Evolutionary conservation across 2,888 invertebrate genomes (phyloP).

Genomic region (Lissocephala sabroskyi): DNA sequence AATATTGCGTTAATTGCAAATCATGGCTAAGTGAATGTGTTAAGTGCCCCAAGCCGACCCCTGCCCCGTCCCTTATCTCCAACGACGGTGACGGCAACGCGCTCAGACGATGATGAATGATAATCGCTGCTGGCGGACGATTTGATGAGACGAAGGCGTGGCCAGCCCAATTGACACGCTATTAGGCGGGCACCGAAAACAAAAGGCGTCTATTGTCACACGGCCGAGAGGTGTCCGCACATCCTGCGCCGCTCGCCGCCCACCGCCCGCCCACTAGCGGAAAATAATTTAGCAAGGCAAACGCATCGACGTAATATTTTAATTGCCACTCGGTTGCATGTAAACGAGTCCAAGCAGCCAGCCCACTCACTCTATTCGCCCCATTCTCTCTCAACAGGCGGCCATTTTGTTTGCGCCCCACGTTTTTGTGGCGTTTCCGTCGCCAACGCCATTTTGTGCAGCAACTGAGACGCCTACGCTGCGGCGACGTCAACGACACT

Average conservation of each 20-base stretch:
- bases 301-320: constrained; percentile 53
- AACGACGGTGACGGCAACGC: constrained; percentile 12
- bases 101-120: constrained; percentile 54
- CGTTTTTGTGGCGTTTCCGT: constrained; percentile 12
- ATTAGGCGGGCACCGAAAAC: constrained; percentile 44
- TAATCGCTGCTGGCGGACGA: constrained; percentile 20
- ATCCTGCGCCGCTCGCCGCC: constrained; percentile 3
- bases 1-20: constrained; percentile 71
- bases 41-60: constrained; percentile 48
- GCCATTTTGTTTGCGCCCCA: constrained; percentile 14
- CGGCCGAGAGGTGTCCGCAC: background rate
- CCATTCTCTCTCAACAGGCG: background rate
- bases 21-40: constrained; percentile 65
- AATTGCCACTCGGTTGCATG: constrained; percentile 38
- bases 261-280: background rate
- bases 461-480: background rate
- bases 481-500: too few species aligned
- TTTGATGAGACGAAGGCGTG: constrained; percentile 31
- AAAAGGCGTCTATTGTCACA: constrained; percentile 20
- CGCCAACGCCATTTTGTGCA: constrained; percentile 16
- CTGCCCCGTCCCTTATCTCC: too few species aligned
- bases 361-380: background rate
- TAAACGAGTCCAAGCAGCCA: constrained; percentile 12
- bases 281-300: constrained; percentile 26
- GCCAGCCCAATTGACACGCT: constrained; percentile 52